Evolutionary conservation across 1,140 invertebrate genomes (phyloP).

Genomic region (Neoseiulus cucumeris): DNA sequence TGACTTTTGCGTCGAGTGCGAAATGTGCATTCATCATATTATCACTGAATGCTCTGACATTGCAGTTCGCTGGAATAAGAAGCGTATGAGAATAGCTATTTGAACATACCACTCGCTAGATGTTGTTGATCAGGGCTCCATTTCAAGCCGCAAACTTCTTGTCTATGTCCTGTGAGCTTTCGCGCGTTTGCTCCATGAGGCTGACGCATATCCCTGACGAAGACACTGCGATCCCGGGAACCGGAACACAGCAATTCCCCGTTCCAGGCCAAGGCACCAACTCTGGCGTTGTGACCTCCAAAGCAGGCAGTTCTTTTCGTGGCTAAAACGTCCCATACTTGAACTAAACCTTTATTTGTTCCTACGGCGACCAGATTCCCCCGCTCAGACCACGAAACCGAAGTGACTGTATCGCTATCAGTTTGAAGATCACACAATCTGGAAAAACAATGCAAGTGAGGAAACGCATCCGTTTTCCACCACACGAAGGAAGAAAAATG

Average conservation of each 20-base stretch:
- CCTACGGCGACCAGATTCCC: conserved; percentile 92
- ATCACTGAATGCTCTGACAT: no score
- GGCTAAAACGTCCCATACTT: conserved; percentile 91
- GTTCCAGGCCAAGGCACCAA: conserved; percentile 91
- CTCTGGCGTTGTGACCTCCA: conserved; percentile 66
- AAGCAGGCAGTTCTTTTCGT: conserved; percentile 78
- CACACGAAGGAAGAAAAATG: neutral
- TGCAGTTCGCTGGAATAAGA: no score
- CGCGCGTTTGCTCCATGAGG: conserved; percentile 41
- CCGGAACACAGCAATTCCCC: conserved; percentile 90
- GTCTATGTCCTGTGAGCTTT: conserved; percentile 69
- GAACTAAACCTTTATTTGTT: conserved; percentile 86
- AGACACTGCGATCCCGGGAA: conserved; percentile 75
- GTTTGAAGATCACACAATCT: conserved; percentile 80
- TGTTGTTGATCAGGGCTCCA: conserved; percentile 99
- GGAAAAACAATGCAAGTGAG: conserved; percentile 40
- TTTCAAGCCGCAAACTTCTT: conserved; percentile 93
- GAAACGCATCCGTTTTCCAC: neutral
- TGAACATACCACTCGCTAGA: conserved; percentile 46
- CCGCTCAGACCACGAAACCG: conserved; percentile 95
- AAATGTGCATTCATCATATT: no score
- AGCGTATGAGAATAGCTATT: no score
- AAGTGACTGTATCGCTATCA: conserved; percentile 87
- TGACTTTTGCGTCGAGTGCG: no score
- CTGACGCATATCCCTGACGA: conserved; percentile 81